Base-by-base conservation (phyloP, 2,888 invertebrate species). In the Coelopa pilipes region DNA sequence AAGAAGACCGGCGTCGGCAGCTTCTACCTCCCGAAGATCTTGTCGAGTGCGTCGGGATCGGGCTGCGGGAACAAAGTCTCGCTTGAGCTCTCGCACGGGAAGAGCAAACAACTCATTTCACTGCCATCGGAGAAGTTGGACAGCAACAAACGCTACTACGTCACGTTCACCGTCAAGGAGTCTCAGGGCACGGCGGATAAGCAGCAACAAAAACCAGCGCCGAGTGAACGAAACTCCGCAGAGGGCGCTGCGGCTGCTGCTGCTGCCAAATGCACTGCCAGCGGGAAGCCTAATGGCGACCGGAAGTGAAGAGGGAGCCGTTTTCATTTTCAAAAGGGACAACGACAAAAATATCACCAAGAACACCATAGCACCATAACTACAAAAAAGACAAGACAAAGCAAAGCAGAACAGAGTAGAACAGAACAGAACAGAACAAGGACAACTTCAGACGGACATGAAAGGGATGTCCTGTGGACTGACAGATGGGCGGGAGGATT, bases 111-210 rank as follows among this genome's bases (percentile, higher is more conserved):
- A 86, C 90, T 96, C 78, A 96, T 96, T 84, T 93, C 95, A 81
- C 89, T 96, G 86, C 96, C 96, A 70, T 93, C 96, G 21, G 95
- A 96, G 83, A 92, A 92, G 85, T 88, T 96, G 81, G 96, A 96
- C 86, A 94, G 93, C 84, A 95, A 94, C 85, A 96, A 96, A 88
- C 91, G 95, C 84, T 97, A 96, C 88, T 96, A 95, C 87, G 96
- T 97, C 75, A 96, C 96, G 68, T 96, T 97, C 85, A 96, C 96
- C 47, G 95, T 97, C 4, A 94, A 94, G 87, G 94, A 94, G 69
- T 81, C 87, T 17, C 80, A 81, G 49, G 79, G 80, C 12, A 76
- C 77, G 71, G 77, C 77, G 62, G 75, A 73, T 17, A 72, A 66
- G 12, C 67, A 65, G 1, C 60, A 60, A 4, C 62, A 62, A 62